Base-by-base conservation (phyloP, 2,113 vertebrate genomes). In the Scalopus aquaticus region DNA sequence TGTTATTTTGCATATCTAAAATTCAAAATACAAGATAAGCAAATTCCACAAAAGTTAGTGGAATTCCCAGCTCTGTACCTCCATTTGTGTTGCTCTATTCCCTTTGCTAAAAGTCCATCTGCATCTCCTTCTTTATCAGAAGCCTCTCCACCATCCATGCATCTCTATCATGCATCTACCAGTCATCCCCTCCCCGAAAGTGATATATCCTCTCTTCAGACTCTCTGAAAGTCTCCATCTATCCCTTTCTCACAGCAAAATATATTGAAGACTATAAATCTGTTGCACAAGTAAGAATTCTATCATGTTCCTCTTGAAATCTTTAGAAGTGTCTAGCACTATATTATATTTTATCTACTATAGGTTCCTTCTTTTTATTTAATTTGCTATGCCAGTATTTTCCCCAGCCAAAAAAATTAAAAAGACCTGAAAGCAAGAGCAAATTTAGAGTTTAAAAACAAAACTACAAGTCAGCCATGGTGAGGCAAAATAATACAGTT, bases 391-490 rank as follows among this genome's bases (percentile, higher is more conserved):
- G 28, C 5, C 20, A 94, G 20, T 20, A 54, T 4, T 92, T 77
- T 84, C 22, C 91, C 5, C 46, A 49, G 19, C 6, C 22, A 56
- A 60, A 76, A 62, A 76, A 80, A 20, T 79, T 64, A 32, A 51
- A 49, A 95, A 73, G 35, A 56, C 44, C 22, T 84, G 30, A 72
- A 24, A 77, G 7, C 42, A 78, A 5, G 35, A 94, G 44, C 2
- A 30, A 87, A 95, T 46, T 90, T 35, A 78, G 19, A 64, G n/a
- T 42, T 65, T 46, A 16, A 90, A 91, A 92, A 58, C 28, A 76
- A 81, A 81, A 69, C 4, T 5, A 72, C 56, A 39, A 83, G 19
- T 51, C 9, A 73, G 3, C 3, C 20, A 56, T 28, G 24, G 37
- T 60, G 24, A 85, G 56, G 26, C 5, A 94, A 85, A 87, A 73